These are phyloP conservation scores for Melikaiella ostensackeni DNA, from an alignment of 2,888 invertebrate species.

Conservation along the genomic window DNA sequence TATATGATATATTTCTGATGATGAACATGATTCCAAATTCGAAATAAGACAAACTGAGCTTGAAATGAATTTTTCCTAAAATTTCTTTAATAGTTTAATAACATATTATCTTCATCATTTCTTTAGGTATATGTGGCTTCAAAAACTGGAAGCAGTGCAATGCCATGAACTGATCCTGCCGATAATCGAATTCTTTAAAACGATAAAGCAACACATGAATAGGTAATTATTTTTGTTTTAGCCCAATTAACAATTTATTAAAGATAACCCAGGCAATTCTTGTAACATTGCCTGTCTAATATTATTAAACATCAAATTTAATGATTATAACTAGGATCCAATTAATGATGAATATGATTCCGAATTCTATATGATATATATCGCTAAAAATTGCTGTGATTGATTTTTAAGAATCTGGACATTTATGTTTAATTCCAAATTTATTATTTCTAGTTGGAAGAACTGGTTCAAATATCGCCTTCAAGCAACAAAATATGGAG, in stretches of 20 bases:
- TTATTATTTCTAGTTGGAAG: no score
- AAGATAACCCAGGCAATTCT: no score
- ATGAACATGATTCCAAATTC: not conserved
- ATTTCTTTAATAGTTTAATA: not conserved
- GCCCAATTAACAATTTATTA: no score
- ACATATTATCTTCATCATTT: not conserved
- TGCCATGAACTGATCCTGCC: no score
- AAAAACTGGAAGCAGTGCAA: not conserved
- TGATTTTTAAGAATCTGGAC: not conserved
- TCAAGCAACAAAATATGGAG: not conserved
- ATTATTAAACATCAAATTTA: not conserved
- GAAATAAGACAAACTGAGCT: not conserved
- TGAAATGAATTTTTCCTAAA: not conserved
- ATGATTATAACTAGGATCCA: constrained; percentile 1
- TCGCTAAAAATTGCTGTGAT: not conserved
- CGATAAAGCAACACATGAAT: no score
- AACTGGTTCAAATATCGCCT: not conserved
- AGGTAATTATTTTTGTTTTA: no score
- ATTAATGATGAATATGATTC: not conserved
- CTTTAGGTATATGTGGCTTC: not conserved
- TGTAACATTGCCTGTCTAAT: no score
- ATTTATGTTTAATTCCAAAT: not conserved
- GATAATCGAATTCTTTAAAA: no score
- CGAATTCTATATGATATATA: not conserved
- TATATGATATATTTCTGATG: not conserved